These are phyloP conservation scores for Thalpophila matura DNA, from an alignment of 2,888 invertebrate species.

Conservation along the genomic window DNA sequence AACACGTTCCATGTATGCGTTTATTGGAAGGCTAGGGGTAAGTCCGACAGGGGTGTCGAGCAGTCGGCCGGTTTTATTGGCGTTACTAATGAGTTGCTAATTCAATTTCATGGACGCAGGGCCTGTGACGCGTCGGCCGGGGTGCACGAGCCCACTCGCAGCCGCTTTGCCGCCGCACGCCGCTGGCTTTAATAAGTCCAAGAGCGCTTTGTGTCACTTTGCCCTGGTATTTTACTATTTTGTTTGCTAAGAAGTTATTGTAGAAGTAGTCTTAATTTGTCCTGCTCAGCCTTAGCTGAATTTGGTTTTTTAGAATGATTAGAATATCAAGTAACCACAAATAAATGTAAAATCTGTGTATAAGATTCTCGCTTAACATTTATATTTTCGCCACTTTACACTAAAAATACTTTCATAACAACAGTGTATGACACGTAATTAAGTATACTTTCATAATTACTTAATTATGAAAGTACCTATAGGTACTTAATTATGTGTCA, in stretches of 20 bases:
- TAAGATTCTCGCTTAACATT: no score
- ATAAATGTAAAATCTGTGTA: no score
- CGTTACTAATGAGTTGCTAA: constrained; percentile 91
- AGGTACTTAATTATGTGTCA: no score
- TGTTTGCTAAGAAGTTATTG: neutral
- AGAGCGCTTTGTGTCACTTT: constrained; percentile 34
- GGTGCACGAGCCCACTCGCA: constrained; percentile 28
- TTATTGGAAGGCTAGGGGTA: constrained; percentile 58
- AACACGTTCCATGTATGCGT: constrained; percentile 46
- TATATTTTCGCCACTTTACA: no score
- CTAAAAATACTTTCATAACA: no score
- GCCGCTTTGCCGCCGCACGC: constrained; percentile 34
- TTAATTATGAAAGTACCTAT: no score
- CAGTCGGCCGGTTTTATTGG: constrained; percentile 86
- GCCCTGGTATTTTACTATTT: constrained; percentile 16
- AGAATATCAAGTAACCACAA: neutral
- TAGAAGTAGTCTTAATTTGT: neutral
- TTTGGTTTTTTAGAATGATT: neutral
- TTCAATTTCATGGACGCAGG: constrained; percentile 89
- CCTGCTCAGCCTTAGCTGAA: neutral
- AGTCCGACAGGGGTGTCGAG: constrained; percentile 63
- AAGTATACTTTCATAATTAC: no score
- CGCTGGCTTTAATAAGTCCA: constrained; percentile 16
- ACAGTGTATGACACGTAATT: no score
- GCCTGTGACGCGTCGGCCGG: constrained; percentile 61